Conservation (phyloP, 2,113 vertebrate species). For the Tyrannus savana region DNA sequence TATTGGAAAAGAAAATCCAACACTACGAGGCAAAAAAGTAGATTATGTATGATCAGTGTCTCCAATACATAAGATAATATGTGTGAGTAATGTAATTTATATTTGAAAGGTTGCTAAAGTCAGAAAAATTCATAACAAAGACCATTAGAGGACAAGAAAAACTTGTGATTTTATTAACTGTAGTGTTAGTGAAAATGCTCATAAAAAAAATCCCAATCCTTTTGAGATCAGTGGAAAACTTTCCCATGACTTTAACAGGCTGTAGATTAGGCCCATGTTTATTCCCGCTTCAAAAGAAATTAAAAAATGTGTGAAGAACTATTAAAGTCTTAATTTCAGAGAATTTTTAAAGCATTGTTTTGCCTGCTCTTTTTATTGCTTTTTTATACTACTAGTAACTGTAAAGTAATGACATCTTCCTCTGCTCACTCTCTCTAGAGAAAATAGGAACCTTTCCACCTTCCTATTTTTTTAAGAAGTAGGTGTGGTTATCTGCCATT, state of each 20-base stretch:
- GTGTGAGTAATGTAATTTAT: neutral
- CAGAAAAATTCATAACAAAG: neutral
- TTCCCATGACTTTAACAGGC: neutral
- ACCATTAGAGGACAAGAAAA: neutral
- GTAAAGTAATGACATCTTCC: neutral
- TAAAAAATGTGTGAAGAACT: neutral
- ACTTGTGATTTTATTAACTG: neutral
- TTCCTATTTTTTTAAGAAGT: neutral
- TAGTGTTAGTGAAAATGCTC: neutral
- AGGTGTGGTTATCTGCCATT: slow-evolving; percentile 3
- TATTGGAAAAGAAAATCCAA: neutral
- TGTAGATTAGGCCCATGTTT: neutral
- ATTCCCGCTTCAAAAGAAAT: neutral
- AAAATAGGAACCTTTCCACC: neutral
- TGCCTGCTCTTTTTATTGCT: neutral
- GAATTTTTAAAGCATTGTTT: neutral
- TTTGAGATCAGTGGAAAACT: neutral
- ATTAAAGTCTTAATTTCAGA: neutral
- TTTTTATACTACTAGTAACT: neutral
- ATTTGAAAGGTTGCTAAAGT: neutral
- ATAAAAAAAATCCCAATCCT: neutral
- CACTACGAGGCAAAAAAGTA: neutral
- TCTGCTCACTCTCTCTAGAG: neutral
- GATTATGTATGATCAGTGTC: neutral
- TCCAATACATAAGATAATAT: neutral